Base-by-base conservation (phyloP, 2,113 vertebrate species). In the Aldabrachelys gigantea region DNA sequence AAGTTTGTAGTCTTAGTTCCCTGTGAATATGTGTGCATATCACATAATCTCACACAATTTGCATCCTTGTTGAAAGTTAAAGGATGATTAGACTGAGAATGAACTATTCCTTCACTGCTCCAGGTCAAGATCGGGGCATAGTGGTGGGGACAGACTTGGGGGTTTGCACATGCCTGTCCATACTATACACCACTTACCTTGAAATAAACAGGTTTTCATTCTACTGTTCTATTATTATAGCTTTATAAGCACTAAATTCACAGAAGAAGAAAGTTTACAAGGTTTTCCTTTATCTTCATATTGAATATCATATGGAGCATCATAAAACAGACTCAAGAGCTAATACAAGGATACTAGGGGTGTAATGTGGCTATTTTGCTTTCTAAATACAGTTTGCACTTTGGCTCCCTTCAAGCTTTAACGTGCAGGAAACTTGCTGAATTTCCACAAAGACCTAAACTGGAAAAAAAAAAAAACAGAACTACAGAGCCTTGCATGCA, bases 401-500 rank as follows among this genome's bases (percentile, higher is more conserved):
- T 97, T 65, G 29, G 17, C 17, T 92, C 16, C 54, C 29, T 84
- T 88, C 82, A 86, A n/a, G 35, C 21, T 79, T 92, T 89, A 91
- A 79, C 72, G 57, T 22, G 86, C 24, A 41, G 21, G 21, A 53
- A 95, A 69, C 52, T 7, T 81, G 92, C 10, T 82, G n/a, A 75
- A 80, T 91, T 93, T 89, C 59, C 89, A 82, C 13, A 88, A 84
- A 87, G 94, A 47, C 0, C 5, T 47, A 81, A 19, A 10, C 52
- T 80, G 65, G 62, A 76, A 82, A 94, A 91, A 3, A 89, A n/a
- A n/a, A 31, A 49, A 49, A 49, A 3, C 10, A 93, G 57, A 85
- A 84, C 49, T 89, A 94, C 89, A 94, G 91, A 86, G 56, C 83
- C 72, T 95, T 57, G 52, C 16, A 52, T 84, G 80, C 59, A 65